Base-by-base conservation (phyloP, 2,797 vertebrate species). In the Crenuchus spilurus region DNA sequence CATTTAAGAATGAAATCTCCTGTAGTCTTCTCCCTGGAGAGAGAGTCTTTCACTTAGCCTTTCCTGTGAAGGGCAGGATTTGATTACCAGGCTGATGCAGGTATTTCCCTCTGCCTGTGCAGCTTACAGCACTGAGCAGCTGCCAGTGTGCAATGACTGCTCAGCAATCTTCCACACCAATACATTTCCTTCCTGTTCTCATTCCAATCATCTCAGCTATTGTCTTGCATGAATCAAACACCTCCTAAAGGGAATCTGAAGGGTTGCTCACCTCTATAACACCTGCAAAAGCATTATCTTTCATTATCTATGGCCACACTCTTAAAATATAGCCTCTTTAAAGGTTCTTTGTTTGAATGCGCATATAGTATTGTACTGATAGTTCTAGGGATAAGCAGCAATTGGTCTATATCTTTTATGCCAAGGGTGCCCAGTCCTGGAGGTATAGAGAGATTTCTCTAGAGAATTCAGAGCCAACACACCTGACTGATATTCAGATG, bases 31-130 rank as follows among this genome's bases (percentile, higher is more conserved):
- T 81, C 85, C 86, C 85, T 77, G 66, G 89, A 87, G 84, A 82
- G 41, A 67, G 14, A 81, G 64, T 75, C 84, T 85, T 85, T 88
- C 86, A 85, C 70, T 85, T 85, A 87, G 87, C 79, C 85, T 84
- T 85, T 81, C 83, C 84, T 84, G 82, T 82, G 68, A 70, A 87
- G 78, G 84, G 88, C 89, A 89, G 90, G 85, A 89, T 92, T 93
- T 89, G 89, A 91, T 91, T 93, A 91, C 90, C 89, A 87, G 84
- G 82, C 62, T 76, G 84, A 92, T 88, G 88, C 87, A 84, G 89
- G 87, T 84, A 88, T 89, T 88, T 89, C 89, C 83, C 87, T 87
- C 88, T 76, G 63, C 88, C 81, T 83, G 80, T 85, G 89, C 85
- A 86, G 85, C 90, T 88, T 87, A 80, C 87, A 87, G 84, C 83